Percentiles rank a stretch among this genome's conserved stretches.
Evolutionary conservation across 2,113 vertebrate species (phyloP).

Genomic region (Psilopsiagon aurifrons): DNA sequence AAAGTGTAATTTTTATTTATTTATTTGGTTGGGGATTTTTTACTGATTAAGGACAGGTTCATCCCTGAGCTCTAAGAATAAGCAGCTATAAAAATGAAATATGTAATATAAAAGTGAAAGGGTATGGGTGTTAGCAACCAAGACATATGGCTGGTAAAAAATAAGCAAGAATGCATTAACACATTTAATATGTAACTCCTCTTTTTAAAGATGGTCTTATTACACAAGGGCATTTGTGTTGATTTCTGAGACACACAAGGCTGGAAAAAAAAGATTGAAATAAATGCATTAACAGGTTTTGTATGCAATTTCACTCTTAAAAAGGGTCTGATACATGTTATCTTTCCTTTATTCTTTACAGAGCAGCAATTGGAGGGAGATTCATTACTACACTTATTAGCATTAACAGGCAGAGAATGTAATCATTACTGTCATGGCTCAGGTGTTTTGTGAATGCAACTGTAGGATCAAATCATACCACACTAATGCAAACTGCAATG

Average conservation of each 20-base stretch:
- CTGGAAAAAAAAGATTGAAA: neutral
- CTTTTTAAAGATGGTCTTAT: neutral
- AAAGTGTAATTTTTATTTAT: slow-evolving; percentile 2
- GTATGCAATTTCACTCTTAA: neutral
- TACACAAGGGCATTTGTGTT: neutral
- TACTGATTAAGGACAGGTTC: neutral
- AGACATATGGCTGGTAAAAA: neutral
- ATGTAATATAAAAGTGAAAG: neutral
- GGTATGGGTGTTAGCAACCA: neutral
- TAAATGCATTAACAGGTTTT: neutral
- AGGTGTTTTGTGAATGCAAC: slow-evolving; percentile 34
- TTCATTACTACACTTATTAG: slow-evolving; percentile 21
- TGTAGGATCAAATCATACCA: slow-evolving; percentile 41
- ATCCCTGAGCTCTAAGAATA: neutral
- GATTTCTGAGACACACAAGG: neutral
- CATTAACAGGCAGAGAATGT: slow-evolving; percentile 18
- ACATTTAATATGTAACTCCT: neutral
- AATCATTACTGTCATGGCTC: slow-evolving; percentile 50
- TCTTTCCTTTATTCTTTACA: neutral
- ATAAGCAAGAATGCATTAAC: neutral
- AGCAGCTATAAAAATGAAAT: neutral
- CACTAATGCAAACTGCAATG: slow-evolving; percentile 9
- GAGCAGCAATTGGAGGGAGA: neutral
- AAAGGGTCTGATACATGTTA: neutral
- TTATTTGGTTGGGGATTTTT: neutral